Conservation (phyloP, 2,113 vertebrate genomes). For the Aegithalos caudatus region DNA sequence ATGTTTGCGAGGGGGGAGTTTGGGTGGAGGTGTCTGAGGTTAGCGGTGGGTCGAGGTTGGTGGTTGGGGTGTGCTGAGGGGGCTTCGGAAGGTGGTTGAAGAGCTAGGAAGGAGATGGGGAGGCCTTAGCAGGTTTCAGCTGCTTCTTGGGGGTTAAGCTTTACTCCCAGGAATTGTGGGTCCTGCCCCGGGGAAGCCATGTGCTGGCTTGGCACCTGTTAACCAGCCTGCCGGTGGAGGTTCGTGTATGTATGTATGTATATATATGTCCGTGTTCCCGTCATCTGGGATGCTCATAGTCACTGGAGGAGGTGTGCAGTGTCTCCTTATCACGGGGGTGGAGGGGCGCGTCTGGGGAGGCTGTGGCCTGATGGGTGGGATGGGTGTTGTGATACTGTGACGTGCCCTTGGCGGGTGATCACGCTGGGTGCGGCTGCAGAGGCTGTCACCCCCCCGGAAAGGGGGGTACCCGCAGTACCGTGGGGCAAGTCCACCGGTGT, state of each 20-base stretch:
- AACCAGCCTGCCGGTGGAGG: background rate
- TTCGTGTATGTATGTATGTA: accelerated
- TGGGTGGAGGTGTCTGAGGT: too few species aligned
- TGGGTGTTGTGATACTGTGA: background rate
- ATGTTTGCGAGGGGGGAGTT: accelerated
- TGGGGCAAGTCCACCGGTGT: accelerated
- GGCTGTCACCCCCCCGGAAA: background rate
- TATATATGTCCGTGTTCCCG: background rate
- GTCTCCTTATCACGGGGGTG: accelerated
- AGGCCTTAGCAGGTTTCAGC: background rate
- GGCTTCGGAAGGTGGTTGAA: background rate
- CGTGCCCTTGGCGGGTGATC: background rate
- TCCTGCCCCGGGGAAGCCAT: background rate
- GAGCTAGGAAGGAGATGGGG: background rate
- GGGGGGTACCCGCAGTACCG: accelerated
- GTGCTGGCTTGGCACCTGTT: background rate
- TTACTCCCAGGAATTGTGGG: background rate
- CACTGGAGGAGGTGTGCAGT: background rate
- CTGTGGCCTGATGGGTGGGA: background rate
- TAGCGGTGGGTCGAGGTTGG: too few species aligned
- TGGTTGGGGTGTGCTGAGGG: too few species aligned
- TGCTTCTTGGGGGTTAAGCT: accelerated
- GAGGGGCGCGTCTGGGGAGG: background rate
- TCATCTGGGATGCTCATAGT: background rate
- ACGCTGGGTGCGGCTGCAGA: background rate